Conservation (phyloP, 2,888 invertebrate species). For the Ophion slaviceki region DNA sequence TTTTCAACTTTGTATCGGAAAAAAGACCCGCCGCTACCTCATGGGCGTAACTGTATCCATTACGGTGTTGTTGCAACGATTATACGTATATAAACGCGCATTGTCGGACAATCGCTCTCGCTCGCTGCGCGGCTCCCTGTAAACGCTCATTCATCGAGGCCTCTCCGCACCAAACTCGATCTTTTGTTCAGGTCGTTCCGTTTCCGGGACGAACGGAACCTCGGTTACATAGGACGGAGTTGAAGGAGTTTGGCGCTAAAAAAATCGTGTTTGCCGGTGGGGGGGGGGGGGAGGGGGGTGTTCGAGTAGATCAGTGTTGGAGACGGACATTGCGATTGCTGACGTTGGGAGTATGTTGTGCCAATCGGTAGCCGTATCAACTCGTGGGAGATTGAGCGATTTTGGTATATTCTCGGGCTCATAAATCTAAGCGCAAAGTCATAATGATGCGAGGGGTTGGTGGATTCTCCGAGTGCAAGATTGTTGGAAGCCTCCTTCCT, state of each 20-base stretch:
- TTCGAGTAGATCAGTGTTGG: not conserved
- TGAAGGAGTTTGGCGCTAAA: not conserved
- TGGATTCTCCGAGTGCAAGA: constrained; percentile 24
- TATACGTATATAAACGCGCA: constrained; percentile 20
- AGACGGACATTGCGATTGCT: not conserved
- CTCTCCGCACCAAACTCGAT: constrained; percentile 22
- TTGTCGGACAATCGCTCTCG: constrained; percentile 17
- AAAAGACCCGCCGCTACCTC: constrained; percentile 63
- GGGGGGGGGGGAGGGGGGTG: no score
- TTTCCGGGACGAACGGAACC: constrained; percentile 48
- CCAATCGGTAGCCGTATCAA: not conserved
- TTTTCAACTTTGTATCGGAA: constrained; percentile 72
- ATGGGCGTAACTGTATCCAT: constrained; percentile 72
- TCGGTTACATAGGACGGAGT: constrained; percentile 2
- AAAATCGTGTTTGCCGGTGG: no score
- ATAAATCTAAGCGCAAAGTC: constrained; percentile 34
- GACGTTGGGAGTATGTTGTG: not conserved
- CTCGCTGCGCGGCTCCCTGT: not conserved
- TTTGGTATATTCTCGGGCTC: constrained; percentile 19
- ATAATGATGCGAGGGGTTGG: constrained; percentile 15
- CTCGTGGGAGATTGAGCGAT: not conserved
- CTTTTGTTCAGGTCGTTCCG: constrained; percentile 46
- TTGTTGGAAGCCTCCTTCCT: constrained; percentile 17
- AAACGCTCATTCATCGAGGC: constrained; percentile 14
- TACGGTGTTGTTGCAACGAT: constrained; percentile 65